Percentiles rank a stretch among this genome's conserved stretches.
Evolutionary conservation across 2,888 invertebrate species (phyloP).

Genomic region (Scotopteryx bipunctaria): DNA sequence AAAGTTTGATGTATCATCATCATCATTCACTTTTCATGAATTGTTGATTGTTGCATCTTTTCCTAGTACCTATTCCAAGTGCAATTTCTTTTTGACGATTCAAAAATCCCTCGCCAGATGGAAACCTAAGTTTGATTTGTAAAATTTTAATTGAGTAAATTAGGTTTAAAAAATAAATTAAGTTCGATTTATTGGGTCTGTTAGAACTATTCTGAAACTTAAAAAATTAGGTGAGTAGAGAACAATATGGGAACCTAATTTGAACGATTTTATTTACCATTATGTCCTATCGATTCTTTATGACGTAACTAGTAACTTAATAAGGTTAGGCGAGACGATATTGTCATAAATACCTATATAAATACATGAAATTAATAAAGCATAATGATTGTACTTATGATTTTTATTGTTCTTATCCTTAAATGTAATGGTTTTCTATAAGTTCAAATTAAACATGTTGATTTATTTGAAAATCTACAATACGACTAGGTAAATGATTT

Average conservation of each 20-base stretch:
- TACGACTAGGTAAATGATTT: no score
- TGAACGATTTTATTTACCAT: conserved; percentile 77
- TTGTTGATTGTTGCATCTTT: not conserved
- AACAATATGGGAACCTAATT: conserved; percentile 65
- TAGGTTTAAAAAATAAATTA: conserved; percentile 50
- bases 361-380: conserved; percentile 85
- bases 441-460: no score
- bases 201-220: conserved; percentile 64
- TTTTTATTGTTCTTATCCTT: conserved; percentile 60
- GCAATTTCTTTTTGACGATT: conserved; percentile 39
- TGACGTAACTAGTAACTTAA: conserved; percentile 82
- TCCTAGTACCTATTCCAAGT: conserved; percentile 14
- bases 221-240: conserved; percentile 66
- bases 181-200: conserved; percentile 69
- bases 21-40: conserved; percentile 4
- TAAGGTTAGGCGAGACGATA: conserved; percentile 84
- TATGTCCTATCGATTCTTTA: conserved; percentile 83
- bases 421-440: not conserved
- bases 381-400: conserved; percentile 81
- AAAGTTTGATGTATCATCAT: conserved; percentile 13
- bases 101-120: conserved; percentile 72
- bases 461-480: no score
- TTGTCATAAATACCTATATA: conserved; percentile 83
- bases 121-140: conserved; percentile 60
- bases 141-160: conserved; percentile 55